Base-by-base conservation (phyloP, 2,113 vertebrate genomes). In the Labeo rohita region DNA sequence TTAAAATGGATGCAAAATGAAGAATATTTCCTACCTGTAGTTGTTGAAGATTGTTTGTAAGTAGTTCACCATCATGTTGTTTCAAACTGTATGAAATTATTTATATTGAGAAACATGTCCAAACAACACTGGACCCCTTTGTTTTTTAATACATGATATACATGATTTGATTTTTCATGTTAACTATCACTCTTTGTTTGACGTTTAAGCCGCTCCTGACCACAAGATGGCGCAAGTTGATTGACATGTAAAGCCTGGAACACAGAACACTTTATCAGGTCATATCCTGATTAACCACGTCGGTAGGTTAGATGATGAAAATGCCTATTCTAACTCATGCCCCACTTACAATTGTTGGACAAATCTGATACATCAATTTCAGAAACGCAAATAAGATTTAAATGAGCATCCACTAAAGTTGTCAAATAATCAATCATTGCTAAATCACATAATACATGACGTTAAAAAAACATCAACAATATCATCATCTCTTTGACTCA, bases 171-270 rank as follows among this genome's bases (percentile, higher is more conserved):
- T 28, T 65, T 28, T 65, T 12, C 10, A 23, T n/a, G 23, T 65
- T n/a, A 65, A 65, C 61, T 5, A 23, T 23, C n/a, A 8, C 61
- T 63, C 23, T 28, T 28, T 63, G 9, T 63, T 65, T 65, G 23
- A 7, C 39, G 4, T 13, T 2, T 45, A 23, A 47, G 16, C n/a
- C 0, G 3, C 84, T n/a, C 21, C 43, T 72, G 15, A 39, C 84
- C 87, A 86, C 87, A 54, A 86, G 87, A 86, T 86, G 80, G 74
- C 34, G 59, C 80, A 74, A 74, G 52, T 86, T 86, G 84, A 49
- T 34, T 85, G 78, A 61, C 6, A 45, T 66, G 59, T 47, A 39
- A 13, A 13, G 12, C 16, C n/a, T 72, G 68, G 4, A 72, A 72
- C 39, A 11, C 4, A 72, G 13, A 21, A 72, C 36, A n/a, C 18